These are phyloP conservation scores for Lytechinus variegatus DNA, from an alignment of 35 echinoderm and acorn worm genomes.

Conservation along the genomic window DNA sequence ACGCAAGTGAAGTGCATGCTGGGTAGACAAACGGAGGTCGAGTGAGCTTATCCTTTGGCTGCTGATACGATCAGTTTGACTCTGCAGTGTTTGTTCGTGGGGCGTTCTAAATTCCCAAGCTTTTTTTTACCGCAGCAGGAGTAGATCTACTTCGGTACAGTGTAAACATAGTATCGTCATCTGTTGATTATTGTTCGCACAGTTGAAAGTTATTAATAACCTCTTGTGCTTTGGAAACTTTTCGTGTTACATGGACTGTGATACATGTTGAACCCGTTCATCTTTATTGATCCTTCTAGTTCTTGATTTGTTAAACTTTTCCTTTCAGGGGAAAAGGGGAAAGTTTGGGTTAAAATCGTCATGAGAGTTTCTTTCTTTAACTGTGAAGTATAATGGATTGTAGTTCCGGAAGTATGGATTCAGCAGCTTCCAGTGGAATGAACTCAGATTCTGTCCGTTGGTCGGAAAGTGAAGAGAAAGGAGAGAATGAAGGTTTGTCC, in stretches of 20 bases:
- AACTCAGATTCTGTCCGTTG: constrained; percentile 19
- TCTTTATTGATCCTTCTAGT: neutral
- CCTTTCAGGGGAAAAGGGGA: neutral
- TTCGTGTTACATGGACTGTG: neutral
- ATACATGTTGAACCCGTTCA: neutral
- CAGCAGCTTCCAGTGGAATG: constrained; percentile 1
- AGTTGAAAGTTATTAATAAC: neutral
- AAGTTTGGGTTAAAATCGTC: neutral
- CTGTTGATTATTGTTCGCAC: neutral
- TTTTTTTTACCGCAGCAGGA: neutral
- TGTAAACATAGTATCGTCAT: neutral
- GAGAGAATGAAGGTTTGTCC: constrained; percentile 14
- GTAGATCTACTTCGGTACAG: neutral
- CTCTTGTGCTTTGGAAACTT: neutral
- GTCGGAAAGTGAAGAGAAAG: constrained; percentile 21
- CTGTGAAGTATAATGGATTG: constrained; percentile 29
- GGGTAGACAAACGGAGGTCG: constrained; percentile 27
- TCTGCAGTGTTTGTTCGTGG: neutral
- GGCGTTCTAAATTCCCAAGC: neutral
- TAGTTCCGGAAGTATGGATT: constrained; percentile 28
- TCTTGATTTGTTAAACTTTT: neutral
- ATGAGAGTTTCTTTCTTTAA: neutral
- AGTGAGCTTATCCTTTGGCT: neutral
- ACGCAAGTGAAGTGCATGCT: constrained; percentile 22
- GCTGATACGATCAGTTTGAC: neutral